Evolutionary conservation across 2,888 invertebrate species (phyloP).

Genomic region (Neoscelio sp.): DNA sequence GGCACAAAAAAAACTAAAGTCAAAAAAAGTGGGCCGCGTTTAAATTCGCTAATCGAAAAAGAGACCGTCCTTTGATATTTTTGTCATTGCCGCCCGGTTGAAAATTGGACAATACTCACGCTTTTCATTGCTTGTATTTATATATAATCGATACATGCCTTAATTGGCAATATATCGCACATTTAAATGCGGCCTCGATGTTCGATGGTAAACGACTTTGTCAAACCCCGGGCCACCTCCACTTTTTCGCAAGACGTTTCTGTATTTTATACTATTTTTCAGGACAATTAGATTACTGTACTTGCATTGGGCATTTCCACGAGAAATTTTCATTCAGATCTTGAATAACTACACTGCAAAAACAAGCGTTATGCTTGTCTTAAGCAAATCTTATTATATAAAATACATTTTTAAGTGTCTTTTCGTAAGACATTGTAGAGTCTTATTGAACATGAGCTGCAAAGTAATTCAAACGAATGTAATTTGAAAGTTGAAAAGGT

Average conservation of each 20-base stretch:
- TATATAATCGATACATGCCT: conserved; percentile 33
- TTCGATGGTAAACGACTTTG: conserved; percentile 19
- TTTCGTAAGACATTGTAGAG: too few relatives aligned
- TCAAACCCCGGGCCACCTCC: conserved; percentile 70
- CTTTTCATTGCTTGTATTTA: conserved; percentile 51
- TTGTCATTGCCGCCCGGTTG: conserved; percentile 63
- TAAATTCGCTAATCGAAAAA: conserved; percentile 51
- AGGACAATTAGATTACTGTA: too few relatives aligned
- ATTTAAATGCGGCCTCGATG: conserved; percentile 62
- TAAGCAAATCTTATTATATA: too few relatives aligned
- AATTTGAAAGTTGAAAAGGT: too few relatives aligned
- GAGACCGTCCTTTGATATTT: conserved; percentile 61
- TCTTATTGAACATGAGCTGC: too few relatives aligned
- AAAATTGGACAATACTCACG: conserved; percentile 66
- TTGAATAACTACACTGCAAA: too few relatives aligned
- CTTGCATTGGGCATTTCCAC: too few relatives aligned
- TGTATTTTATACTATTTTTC: too few relatives aligned
- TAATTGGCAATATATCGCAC: conserved; percentile 30
- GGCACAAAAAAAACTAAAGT: conserved; percentile 18
- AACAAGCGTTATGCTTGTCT: too few relatives aligned
- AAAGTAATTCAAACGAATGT: too few relatives aligned
- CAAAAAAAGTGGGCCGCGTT: conserved; percentile 50
- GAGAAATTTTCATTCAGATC: too few relatives aligned
- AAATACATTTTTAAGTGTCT: too few relatives aligned
- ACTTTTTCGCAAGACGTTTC: conserved; percentile 27